These are phyloP conservation scores for Schrankia costaestrigalis DNA, from an alignment of 2,888 invertebrate species.

Conservation along the genomic window DNA sequence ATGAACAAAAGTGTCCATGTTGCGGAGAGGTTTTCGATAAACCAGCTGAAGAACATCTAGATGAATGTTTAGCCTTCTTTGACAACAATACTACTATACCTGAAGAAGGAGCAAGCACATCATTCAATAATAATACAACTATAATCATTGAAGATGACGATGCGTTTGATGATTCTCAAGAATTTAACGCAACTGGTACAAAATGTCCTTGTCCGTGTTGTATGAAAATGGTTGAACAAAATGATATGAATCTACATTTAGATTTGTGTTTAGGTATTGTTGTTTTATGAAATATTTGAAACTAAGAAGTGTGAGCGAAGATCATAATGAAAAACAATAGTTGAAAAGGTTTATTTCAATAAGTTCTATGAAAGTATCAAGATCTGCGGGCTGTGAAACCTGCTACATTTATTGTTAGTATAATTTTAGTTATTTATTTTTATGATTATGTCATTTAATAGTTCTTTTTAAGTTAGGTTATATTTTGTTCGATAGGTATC, in stretches of 20 bases:
- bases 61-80: constrained; percentile 71
- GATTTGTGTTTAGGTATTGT: constrained; percentile 63
- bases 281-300: too few relatives aligned
- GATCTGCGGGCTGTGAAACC: too few relatives aligned
- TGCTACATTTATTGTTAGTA: too few relatives aligned
- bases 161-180: constrained; percentile 56
- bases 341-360: too few relatives aligned
- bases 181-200: constrained; percentile 66
- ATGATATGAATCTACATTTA: constrained; percentile 81
- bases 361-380: too few relatives aligned
- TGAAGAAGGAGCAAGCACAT: constrained; percentile 45
- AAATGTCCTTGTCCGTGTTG: constrained; percentile 83
- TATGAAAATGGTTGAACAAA: constrained; percentile 70
- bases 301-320: too few relatives aligned
- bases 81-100: constrained; percentile 69
- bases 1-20: constrained; percentile 61
- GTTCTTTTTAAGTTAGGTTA: background rate
- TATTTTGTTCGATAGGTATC: too few relatives aligned
- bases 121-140: constrained; percentile 39
- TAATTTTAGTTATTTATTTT: too few relatives aligned
- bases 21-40: constrained; percentile 55
- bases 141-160: constrained; percentile 54
- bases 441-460: too few relatives aligned
- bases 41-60: constrained; percentile 68
- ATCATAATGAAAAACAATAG: too few relatives aligned